Conservation (phyloP, 37 sponge, comb jelly and placozoan species). For the Oscarella lobularis region DNA sequence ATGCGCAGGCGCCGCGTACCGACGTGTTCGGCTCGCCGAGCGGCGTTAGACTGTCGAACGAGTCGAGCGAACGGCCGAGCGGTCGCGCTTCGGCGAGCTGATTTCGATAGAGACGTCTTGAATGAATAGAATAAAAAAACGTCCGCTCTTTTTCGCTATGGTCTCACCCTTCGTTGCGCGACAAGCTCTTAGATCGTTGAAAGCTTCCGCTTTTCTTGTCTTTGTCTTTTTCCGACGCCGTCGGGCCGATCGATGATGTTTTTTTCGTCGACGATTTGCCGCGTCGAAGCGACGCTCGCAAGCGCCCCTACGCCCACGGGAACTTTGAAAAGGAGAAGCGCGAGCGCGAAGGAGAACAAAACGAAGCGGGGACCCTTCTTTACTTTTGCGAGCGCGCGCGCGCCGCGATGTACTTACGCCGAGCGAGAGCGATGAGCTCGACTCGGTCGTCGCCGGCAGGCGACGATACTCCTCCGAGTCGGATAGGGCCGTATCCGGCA, state of each 20-base stretch:
- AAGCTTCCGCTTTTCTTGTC: background rate
- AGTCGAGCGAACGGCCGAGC: background rate
- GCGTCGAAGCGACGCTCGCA: background rate
- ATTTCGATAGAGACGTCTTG: background rate
- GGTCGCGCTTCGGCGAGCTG: background rate
- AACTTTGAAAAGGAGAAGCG: too few species aligned
- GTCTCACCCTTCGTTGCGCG: background rate
- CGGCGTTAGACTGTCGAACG: background rate
- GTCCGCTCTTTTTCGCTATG: too few species aligned
- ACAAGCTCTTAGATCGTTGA: background rate
- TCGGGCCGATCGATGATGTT: too few species aligned
- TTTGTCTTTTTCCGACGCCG: background rate
- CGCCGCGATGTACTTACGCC: too few species aligned
- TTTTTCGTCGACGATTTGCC: background rate
- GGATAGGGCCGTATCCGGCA: too few species aligned
- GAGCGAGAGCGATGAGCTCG: background rate
- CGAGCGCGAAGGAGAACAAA: too few species aligned
- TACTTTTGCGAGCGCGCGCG: too few species aligned
- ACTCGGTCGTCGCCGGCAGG: background rate
- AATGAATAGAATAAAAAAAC: too few species aligned
- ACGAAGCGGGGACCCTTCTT: too few species aligned
- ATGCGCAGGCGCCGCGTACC: background rate
- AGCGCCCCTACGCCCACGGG: too few species aligned
- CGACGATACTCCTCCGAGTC: background rate
- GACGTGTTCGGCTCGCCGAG: background rate